Conservation (phyloP, 2,888 invertebrate species). For the Sinohyriopsis cumingii region DNA sequence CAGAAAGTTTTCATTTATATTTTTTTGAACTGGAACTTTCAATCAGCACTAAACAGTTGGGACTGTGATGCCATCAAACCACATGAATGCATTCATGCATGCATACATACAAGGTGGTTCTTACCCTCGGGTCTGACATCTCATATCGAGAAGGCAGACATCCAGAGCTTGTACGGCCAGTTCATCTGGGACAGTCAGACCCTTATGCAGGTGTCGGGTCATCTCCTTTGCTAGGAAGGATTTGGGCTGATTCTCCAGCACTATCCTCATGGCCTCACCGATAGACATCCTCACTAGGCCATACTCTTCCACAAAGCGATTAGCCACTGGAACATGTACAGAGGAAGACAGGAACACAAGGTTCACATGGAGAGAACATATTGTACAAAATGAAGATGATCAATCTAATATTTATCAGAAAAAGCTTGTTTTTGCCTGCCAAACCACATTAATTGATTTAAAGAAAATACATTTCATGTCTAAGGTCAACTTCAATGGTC, state of each 20-base stretch:
- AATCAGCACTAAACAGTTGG: no score
- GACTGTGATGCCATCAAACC: no score
- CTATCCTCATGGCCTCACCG: constrained; percentile 68
- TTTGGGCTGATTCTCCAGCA: constrained; percentile 65
- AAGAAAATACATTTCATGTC: no score
- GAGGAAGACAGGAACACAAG: neutral
- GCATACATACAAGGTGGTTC: constrained; percentile 11
- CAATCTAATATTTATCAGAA: no score
- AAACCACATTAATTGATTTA: no score
- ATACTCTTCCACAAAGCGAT: constrained; percentile 69
- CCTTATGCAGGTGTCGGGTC: constrained; percentile 58
- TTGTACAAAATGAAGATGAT: no score
- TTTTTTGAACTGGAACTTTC: no score
- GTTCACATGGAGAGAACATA: neutral
- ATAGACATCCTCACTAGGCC: constrained; percentile 69
- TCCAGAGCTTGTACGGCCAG: constrained; percentile 69
- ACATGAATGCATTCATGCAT: no score
- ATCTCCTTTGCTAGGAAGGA: constrained; percentile 63
- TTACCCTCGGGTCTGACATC: constrained; percentile 70
- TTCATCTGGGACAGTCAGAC: constrained; percentile 68
- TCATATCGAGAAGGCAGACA: constrained; percentile 67
- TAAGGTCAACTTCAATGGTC: no score
- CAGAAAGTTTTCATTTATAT: no score
- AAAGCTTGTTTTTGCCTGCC: no score
- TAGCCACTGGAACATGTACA: constrained; percentile 61